A percentile compares a stretch with the other conserved stretches of the same genome.
These are phyloP conservation scores for Calcarius ornatus DNA, from an alignment of 2,113 vertebrate genomes.

Conservation along the genomic window DNA sequence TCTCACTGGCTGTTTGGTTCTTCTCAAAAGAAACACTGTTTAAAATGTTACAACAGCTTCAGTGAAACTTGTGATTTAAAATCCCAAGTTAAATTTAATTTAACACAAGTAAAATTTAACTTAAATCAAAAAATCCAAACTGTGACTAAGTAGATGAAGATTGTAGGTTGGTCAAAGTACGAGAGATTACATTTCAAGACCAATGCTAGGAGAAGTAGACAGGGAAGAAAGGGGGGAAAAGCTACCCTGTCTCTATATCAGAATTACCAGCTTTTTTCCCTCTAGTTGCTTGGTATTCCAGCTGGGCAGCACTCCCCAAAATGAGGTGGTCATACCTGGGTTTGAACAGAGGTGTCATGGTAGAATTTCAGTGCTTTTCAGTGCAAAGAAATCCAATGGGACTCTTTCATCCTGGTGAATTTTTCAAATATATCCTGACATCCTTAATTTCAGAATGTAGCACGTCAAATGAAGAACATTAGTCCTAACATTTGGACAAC, in stretches of 20 bases:
- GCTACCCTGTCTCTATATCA: not conserved
- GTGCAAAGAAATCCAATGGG: not conserved
- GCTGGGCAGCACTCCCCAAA: not conserved
- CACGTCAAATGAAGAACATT: not conserved
- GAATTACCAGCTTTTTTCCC: not conserved
- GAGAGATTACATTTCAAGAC: not conserved
- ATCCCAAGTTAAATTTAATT: not conserved
- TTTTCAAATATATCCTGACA: not conserved
- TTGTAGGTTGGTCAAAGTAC: not conserved
- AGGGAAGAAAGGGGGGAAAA: not conserved
- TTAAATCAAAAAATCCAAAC: not conserved
- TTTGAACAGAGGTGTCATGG: not conserved
- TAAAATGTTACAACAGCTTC: not conserved
- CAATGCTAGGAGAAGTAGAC: not conserved
- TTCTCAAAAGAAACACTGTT: not conserved
- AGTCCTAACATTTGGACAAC: not conserved
- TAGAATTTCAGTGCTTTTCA: not conserved
- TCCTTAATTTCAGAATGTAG: not conserved
- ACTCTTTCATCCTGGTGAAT: not conserved
- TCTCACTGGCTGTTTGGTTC: not conserved
- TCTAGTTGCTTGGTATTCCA: not conserved
- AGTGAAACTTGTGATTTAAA: not conserved
- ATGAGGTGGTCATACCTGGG: not conserved
- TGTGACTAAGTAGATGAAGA: not conserved
- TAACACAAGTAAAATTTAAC: not conserved